Base-by-base conservation (phyloP, 2,888 invertebrate genomes). In the Halictus quadricinctus region DNA sequence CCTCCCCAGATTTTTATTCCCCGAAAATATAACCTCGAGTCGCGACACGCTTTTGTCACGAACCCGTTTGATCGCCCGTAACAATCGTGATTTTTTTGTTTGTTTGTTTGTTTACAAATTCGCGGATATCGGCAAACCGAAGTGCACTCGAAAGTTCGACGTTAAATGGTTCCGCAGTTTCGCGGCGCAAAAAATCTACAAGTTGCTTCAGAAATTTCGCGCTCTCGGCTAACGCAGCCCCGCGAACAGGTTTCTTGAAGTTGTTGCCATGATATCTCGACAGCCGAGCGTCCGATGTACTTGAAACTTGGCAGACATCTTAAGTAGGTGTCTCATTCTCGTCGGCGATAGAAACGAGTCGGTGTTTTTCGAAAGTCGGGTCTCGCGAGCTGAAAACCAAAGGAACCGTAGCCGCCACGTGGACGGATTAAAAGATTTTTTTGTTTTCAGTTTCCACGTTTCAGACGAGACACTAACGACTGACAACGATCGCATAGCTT, bases 251-350 rank as follows among this genome's bases (percentile, higher is more conserved):
- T 64, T 64, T 29, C 64, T 64, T 3, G 7, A 64, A 64, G 64
- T 64, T 64, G 64, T 64, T 64, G 64, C 7, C 29, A n/a, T 15
- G 50, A 29, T 66, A 41, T 29, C 72, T n/a, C 48, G 25, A 18
- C 54, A 60, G 15, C n/a, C 21, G 29, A 15, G 69, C 64, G 29
- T 64, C 64, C 64, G 64, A 64, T 64, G 64, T 64, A 64, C 64
- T 64, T 29, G 64, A 64, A 64, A 64, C 64, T 64, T 64, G 64
- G 64, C 64, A 64, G 64, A 64, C 64, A 29, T 64, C 64, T 64
- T 64, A 64, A 64, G 64, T 29, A 64, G 64, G 15, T 29, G 70
- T 41, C 70, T 36, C 64, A 15, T 64, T 64, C 64, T 64, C 64
- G 29, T 29, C 64, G 15, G 64, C 7, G 64, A 64, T 29, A 29